Evolutionary conservation across 2,888 invertebrate genomes (phyloP).

Genomic region (Agonopterix arenella): DNA sequence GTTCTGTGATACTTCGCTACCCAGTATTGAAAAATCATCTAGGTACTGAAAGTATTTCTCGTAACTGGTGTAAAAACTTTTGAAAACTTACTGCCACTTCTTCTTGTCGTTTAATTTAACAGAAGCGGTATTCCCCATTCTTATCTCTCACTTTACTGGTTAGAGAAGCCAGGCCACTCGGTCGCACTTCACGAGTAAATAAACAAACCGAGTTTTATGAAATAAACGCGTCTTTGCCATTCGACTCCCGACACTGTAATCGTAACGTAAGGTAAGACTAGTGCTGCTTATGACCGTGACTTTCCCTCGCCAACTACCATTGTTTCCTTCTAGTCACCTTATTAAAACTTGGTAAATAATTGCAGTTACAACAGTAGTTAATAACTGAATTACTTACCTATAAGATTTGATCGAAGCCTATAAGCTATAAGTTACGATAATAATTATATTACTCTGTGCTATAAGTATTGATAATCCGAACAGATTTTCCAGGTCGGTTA

Average conservation of each 20-base stretch:
- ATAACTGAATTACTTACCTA: no score
- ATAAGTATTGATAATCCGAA: no score
- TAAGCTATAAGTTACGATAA: no score
- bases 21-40: no score
- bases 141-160: conserved; percentile 1
- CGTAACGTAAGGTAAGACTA: conserved; percentile 7
- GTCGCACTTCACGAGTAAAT: background rate
- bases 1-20: no score
- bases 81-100: conserved; percentile 61
- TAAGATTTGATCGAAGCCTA: no score
- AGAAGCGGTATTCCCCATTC: conserved; percentile 67
- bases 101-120: conserved; percentile 61
- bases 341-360: background rate
- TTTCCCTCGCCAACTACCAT: conserved; percentile 45
- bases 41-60: no score
- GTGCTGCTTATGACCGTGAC: conserved; percentile 50
- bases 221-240: conserved; percentile 5
- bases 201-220: background rate
- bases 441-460: no score
- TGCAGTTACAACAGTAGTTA: no score
- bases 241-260: conserved; percentile 7
- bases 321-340: conserved; percentile 28
- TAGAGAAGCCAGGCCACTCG: no score
- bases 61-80: no score
- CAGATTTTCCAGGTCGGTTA: no score